These are phyloP conservation scores for Pocota personata DNA, from an alignment of 2,888 invertebrate genomes.

Conservation along the genomic window DNA sequence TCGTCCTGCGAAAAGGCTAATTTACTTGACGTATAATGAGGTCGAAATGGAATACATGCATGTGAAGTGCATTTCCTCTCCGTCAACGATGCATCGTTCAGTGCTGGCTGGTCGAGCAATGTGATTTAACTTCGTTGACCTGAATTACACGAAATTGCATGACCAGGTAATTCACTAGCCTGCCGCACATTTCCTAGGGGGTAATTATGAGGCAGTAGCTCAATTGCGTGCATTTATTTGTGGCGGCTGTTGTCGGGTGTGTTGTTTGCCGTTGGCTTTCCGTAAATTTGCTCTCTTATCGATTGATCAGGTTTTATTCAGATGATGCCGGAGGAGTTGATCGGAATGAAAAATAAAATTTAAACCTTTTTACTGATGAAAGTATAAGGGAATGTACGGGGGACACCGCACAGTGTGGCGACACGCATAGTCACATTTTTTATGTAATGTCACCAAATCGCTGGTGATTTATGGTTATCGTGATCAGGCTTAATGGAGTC, in stretches of 20 bases:
- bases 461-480: slow-evolving; percentile 6
- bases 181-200: slow-evolving; percentile 63
- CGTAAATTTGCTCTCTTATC: slow-evolving; percentile 39
- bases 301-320: slow-evolving; percentile 39
- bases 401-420: too few species aligned
- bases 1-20: slow-evolving; percentile 61
- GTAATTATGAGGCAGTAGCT: slow-evolving; percentile 61
- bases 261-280: not conserved
- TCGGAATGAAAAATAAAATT: slow-evolving; percentile 22
- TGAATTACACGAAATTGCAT: slow-evolving; percentile 68
- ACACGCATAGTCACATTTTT: slow-evolving; percentile 2
- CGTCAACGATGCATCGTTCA: slow-evolving; percentile 16
- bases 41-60: slow-evolving; percentile 55
- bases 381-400: too few species aligned
- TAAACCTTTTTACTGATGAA: not conserved
- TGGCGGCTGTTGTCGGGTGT: slow-evolving; percentile 19
- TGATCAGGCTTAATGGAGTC: slow-evolving; percentile 26
- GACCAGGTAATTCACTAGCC: slow-evolving; percentile 63
- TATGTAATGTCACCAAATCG: slow-evolving; percentile 20
- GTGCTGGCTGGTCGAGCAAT: slow-evolving; percentile 17
- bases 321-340: slow-evolving; percentile 20
- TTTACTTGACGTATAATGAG: slow-evolving; percentile 66
- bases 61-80: not conserved
- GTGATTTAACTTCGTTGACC: slow-evolving; percentile 69
- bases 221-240: slow-evolving; percentile 63